Evolutionary conservation across 2,113 vertebrate genomes (phyloP).

Genomic region (Phainopepla nitens): DNA sequence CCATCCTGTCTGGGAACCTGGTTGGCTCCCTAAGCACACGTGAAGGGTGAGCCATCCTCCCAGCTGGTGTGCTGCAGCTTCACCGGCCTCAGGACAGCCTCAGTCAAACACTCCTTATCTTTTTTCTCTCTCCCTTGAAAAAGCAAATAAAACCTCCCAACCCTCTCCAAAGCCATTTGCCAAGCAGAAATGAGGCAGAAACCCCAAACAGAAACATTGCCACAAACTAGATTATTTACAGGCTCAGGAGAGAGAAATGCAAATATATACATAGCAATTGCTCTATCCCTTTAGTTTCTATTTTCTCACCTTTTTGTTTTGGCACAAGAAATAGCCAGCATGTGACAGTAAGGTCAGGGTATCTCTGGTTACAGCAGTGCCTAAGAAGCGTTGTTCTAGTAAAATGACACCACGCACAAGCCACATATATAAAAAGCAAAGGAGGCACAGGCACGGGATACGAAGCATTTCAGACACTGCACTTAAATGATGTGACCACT

Average conservation of each 20-base stretch:
- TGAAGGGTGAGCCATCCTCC: not conserved
- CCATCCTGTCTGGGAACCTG: not conserved
- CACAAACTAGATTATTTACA: not conserved
- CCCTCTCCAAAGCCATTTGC: not conserved
- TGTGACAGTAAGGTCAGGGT: slow-evolving; percentile 9
- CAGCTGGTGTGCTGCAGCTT: not conserved
- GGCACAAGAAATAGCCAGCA: not conserved
- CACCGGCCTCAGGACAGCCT: fast-evolving
- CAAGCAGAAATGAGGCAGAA: not conserved
- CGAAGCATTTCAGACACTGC: fast-evolving
- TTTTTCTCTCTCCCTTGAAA: not conserved
- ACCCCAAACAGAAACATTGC: not conserved
- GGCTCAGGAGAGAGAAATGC: not conserved
- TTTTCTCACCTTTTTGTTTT: slow-evolving; percentile 42
- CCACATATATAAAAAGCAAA: not conserved
- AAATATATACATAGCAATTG: not conserved
- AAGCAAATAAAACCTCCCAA: not conserved
- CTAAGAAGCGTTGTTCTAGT: not conserved
- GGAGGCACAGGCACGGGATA: not conserved
- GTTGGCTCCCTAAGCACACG: not conserved
- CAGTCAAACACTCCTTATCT: not conserved
- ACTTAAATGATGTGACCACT: not conserved
- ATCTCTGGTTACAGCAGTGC: slow-evolving; percentile 24
- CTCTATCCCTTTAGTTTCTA: not conserved
- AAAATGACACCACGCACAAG: not conserved